Conservation (phyloP, 2,888 invertebrate species). For the Spialia ferax region DNA sequence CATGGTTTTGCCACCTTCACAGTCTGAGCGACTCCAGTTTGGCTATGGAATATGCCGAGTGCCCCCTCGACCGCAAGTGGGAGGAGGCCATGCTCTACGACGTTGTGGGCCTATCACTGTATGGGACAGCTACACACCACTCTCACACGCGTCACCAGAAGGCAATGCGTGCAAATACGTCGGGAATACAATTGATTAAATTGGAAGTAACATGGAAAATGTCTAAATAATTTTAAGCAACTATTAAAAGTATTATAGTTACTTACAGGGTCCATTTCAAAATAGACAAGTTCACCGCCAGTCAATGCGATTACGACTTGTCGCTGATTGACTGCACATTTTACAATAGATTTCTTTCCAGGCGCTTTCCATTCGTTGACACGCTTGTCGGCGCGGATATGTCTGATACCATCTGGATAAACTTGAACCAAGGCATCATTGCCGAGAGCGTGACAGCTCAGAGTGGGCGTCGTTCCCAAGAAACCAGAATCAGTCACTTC, state of each 20-base stretch:
- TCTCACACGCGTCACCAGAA: slow-evolving; percentile 63
- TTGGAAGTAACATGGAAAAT: no score
- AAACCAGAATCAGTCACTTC: slow-evolving; percentile 99
- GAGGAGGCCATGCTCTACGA: slow-evolving; percentile 87
- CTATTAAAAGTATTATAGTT: background rate
- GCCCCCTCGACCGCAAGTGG: slow-evolving; percentile 82
- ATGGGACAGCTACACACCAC: slow-evolving; percentile 85
- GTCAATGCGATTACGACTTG: slow-evolving; percentile 99
- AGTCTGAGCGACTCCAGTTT: slow-evolving; percentile 89
- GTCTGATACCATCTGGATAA: slow-evolving; percentile 99
- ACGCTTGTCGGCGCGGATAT: slow-evolving; percentile 98
- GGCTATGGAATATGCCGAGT: slow-evolving; percentile 92
- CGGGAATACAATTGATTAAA: no score
- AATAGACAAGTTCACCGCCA: slow-evolving; percentile 99
- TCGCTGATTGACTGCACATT: slow-evolving; percentile 99
- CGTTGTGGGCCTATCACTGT: slow-evolving; percentile 86
- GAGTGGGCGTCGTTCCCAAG: slow-evolving; percentile 98
- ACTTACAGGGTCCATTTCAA: slow-evolving; percentile 99
- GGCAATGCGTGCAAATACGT: slow-evolving; percentile 69
- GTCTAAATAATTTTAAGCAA: no score
- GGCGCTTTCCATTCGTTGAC: slow-evolving; percentile 99
- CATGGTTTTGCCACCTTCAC: slow-evolving; percentile 90
- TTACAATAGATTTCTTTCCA: slow-evolving; percentile 98
- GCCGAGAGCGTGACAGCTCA: slow-evolving; percentile 99
- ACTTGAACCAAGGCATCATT: slow-evolving; percentile 99